Evolutionary conservation across 1,140 invertebrate genomes (phyloP), one percentile per base, ranked within the genome.

Genomic region (Drosophila elegans): DNA sequence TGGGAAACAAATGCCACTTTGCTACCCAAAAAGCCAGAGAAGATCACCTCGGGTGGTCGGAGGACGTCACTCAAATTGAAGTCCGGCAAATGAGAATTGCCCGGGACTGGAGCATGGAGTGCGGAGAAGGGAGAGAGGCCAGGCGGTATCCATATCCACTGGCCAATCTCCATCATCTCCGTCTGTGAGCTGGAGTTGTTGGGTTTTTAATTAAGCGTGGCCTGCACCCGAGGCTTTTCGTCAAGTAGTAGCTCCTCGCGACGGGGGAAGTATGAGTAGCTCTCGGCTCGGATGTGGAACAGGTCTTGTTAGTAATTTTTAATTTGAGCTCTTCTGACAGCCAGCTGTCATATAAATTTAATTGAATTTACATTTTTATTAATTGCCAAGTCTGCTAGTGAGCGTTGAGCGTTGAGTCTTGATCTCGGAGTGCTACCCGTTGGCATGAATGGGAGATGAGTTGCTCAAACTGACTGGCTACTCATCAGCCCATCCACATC

Each of bases 331-430:
- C 81, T 91, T 89, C 85, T 89, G 90, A 91, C 90, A 91, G 90
- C 90, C 84, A 60, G 86, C 86, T 91, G 90, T 91, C 90, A 91
- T 91, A 91, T 91, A 91, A 91, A 91, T 91, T 91, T 91, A 91
- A 91, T 91, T 91, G 90, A 91, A 91, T 91, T 91, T 91, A 91
- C 90, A 91, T 91, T 91, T 91, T 91, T 91, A 91, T 91, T 91
- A 91, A 91, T 89, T 89, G 84, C 80, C 77, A 61, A 64, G 76
- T 34, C 46, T 25, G 48, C 12, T 34, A 62, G 38, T 56, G 66
- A 12, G 55, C 10, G 29, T 32, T 32, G 16, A 21, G 16, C 0
- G 16, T 21, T 12, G 16, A 16, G 61, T 16, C 32, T 42, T 32
- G 21, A n/a, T 13, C 48, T 39, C 41, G 32, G 54, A 25, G 69